Base-by-base conservation (phyloP, 2,797 vertebrate species). In the Artibeus lituratus region DNA sequence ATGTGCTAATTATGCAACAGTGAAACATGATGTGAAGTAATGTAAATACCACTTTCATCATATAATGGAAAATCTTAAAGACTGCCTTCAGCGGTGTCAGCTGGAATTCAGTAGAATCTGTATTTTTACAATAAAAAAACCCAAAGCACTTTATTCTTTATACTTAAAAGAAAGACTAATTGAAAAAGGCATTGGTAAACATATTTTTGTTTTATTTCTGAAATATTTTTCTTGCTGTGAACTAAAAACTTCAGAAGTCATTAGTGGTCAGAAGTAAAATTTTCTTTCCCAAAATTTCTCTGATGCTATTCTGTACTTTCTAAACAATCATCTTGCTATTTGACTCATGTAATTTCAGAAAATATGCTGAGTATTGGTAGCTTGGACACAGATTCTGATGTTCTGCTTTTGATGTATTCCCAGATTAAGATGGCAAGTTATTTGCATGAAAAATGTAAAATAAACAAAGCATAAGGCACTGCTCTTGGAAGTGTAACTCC, bases 321-420 rank as follows among this genome's bases (percentile, higher is more conserved):
- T 96, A 95, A 98, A 98, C 97, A 98, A 98, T 98, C 57, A 97
- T 98, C 97, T 95, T 97, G 97, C 73, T 98, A 97, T 97, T 97
- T 97, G 97, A 98, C 97, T 97, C 96, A 69, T 87, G 83, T 98
- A 97, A 98, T 98, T 97, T 97, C 78, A 95, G 97, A 97, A 98
- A 98, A 97, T 94, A 95, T 94, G 55, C 89, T 96, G 94, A 98
- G 55, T 44, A 87, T 51, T 1, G 0, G 10, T 73, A 95, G 80
- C 39, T 97, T 97, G 95, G 90, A 97, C 67, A 96, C 97, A 96
- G 90, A 95, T 74, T 98, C 94, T 94, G 90, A 91, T 44, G 18
- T 69, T 97, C 91, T 96, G 67, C 67, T 98, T 97, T 81, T 96
- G 93, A 97, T 97, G 82, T 62, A 96, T 92, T 98, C 96, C 76